Percentiles rank a stretch among this genome's conserved stretches.
These are phyloP conservation scores for Macropus fuliginosus DNA, from an alignment of 2,797 vertebrate genomes.

Conservation along the genomic window DNA sequence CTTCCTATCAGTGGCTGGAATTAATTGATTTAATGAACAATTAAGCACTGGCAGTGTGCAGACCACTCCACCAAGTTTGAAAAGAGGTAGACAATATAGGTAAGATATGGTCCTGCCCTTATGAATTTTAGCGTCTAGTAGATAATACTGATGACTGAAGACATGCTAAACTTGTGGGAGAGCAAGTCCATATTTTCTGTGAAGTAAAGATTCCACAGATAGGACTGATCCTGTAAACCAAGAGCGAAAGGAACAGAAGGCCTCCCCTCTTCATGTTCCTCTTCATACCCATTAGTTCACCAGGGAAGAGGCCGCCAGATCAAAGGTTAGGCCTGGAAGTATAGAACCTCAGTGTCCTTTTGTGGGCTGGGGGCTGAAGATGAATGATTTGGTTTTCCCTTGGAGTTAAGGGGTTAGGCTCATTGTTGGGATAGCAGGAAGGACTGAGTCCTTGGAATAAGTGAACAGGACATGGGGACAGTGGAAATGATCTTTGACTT, in stretches of 20 bases:
- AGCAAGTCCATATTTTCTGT: neutral
- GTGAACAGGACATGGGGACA: neutral
- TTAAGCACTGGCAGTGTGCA: neutral
- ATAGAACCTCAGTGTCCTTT: neutral
- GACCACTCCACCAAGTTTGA: neutral
- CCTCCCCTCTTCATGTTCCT: neutral
- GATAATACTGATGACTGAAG: neutral
- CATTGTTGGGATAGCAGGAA: neutral
- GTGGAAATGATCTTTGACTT: slow-evolving; percentile 31
- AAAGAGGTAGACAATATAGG: neutral
- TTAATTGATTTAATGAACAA: neutral
- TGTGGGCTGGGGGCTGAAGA: neutral
- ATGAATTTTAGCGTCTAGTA: neutral
- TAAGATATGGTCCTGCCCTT: neutral
- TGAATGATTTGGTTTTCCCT: neutral
- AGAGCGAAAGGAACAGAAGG: neutral
- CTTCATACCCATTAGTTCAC: neutral
- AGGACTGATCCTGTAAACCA: neutral
- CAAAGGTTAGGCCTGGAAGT: neutral
- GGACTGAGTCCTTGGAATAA: neutral
- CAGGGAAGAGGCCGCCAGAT: neutral
- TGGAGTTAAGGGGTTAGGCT: neutral
- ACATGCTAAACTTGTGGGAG: neutral
- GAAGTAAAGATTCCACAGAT: neutral
- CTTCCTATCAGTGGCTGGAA: neutral